A percentile compares a stretch with the other conserved stretches of the same genome.
Evolutionary conservation across 2,797 vertebrate species (phyloP).

Genomic region (Ciconia nigra): DNA sequence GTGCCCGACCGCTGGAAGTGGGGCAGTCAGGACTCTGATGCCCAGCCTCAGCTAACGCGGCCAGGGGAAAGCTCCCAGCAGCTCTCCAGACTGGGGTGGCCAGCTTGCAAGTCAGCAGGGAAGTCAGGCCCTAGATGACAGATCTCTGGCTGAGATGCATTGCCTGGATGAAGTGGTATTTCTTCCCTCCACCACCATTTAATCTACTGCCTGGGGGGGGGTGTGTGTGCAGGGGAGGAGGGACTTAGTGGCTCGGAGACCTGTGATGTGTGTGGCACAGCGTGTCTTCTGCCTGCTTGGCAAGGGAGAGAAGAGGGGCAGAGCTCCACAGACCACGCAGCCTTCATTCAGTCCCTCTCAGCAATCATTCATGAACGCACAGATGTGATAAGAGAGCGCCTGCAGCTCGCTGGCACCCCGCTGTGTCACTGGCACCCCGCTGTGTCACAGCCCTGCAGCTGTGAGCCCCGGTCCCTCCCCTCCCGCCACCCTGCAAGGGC

Average conservation of each 20-base stretch:
- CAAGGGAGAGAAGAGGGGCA: not conserved
- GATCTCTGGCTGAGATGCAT: not conserved
- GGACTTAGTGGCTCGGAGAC: too few species aligned
- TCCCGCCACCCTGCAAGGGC: not conserved
- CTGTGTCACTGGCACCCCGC: too few species aligned
- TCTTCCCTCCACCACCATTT: not conserved
- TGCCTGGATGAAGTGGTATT: not conserved
- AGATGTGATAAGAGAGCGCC: not conserved
- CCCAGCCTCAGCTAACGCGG: not conserved
- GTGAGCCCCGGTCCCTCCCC: not conserved
- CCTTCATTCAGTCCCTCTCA: not conserved
- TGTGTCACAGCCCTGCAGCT: not conserved
- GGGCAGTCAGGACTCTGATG: not conserved
- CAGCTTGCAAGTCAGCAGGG: not conserved
- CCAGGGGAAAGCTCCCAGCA: not conserved
- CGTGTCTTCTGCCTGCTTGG: not conserved
- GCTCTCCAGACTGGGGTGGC: not conserved
- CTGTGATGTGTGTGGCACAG: not conserved
- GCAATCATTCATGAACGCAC: not conserved
- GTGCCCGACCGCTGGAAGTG: rapidly evolving
- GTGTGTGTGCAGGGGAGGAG: not conserved
- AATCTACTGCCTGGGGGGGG: not conserved
- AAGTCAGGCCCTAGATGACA: not conserved
- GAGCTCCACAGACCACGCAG: not conserved
- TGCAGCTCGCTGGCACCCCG: not conserved